Evolutionary conservation across 2,113 vertebrate genomes (phyloP), one percentile per base, ranked within the genome.

Genomic region (Seriola aureovittata): DNA sequence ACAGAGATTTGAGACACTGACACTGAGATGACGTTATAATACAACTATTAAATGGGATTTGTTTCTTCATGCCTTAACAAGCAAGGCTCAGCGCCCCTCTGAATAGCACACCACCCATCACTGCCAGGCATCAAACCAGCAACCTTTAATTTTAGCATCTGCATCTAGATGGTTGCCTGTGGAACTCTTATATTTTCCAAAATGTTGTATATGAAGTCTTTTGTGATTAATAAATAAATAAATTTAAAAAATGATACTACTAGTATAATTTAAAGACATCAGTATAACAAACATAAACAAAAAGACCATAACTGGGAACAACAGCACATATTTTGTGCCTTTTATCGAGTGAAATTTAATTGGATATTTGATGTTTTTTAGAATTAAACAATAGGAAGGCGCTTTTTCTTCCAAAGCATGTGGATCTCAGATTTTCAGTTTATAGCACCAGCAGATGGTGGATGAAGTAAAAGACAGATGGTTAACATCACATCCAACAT

Each of bases 401-500:
- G 5, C 79, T 62, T 74, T 74, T 83, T 89, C 68, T 1, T 1
- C 72, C 75, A 65, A 69, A 87, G 54, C 60, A 40, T 25, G 6
- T 17, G 11, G 34, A 42, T 4, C 23, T 63, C n/a, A 67, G 9
- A 44, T 44, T 71, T 70, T 84, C 36, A 60, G 14, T 60, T 75
- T 65, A 52, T 67, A 23, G 74, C 71, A 68, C 42, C 67, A 80
- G 64, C 89, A 90, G 81, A 88, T 80, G 88, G 83, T 60, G 62
- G 69, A 44, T 76, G 60, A 63, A 36, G 59, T 12, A 32, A 76
- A 79, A 78, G 59, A 63, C 90, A 89, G 87, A 91, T 89, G 88
- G 85, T 86, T 71, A 57, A 85, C 79, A 82, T 89, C 67, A 70
- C 75, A 63, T 88, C 81, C 81, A 82, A 71, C 85, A 88, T 84